These are phyloP conservation scores for Brachymystax lenok DNA, from an alignment of 2,797 vertebrate species.

Conservation along the genomic window DNA sequence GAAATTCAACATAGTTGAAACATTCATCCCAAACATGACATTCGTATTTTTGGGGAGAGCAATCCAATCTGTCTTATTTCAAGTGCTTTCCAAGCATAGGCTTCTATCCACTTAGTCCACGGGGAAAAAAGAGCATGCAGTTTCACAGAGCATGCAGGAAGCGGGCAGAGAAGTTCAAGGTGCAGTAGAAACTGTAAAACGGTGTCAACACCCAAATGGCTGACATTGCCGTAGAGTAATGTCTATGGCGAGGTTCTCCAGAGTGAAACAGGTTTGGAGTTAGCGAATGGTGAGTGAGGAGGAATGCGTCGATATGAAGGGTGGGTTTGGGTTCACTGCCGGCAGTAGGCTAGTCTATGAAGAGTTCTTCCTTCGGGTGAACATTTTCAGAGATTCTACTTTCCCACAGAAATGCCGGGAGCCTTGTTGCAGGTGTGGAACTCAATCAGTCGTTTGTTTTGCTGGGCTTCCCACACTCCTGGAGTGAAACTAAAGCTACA, in stretches of 20 bases:
- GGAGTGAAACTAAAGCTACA: slow-evolving; percentile 5
- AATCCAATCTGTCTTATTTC: slow-evolving; percentile 42
- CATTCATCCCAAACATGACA: background rate
- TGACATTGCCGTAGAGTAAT: slow-evolving; percentile 34
- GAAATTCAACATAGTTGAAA: slow-evolving; percentile 2
- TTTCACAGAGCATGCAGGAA: slow-evolving; percentile 15
- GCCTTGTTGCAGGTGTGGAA: slow-evolving; percentile 39
- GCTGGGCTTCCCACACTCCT: slow-evolving; percentile 5
- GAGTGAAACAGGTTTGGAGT: slow-evolving; percentile 22
- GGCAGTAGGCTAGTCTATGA: slow-evolving; percentile 41
- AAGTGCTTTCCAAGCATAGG: slow-evolving; percentile 38
- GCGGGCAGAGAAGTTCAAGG: slow-evolving; percentile 17
- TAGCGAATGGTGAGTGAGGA: slow-evolving; percentile 29
- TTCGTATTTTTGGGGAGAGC: slow-evolving; percentile 35
- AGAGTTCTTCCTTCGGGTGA: slow-evolving; percentile 55
- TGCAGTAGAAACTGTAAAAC: slow-evolving; percentile 17
- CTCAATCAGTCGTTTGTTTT: slow-evolving; percentile 25
- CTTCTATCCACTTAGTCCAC: slow-evolving; percentile 24
- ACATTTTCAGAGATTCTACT: slow-evolving; percentile 38
- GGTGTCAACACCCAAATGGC: slow-evolving; percentile 43
- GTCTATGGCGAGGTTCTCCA: background rate
- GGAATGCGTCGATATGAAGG: slow-evolving; percentile 20
- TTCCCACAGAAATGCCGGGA: slow-evolving; percentile 54
- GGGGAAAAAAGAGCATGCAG: background rate
- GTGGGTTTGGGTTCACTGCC: slow-evolving; percentile 46